Conservation (phyloP, 2,113 vertebrate genomes). For the Pteropus alecto region DNA sequence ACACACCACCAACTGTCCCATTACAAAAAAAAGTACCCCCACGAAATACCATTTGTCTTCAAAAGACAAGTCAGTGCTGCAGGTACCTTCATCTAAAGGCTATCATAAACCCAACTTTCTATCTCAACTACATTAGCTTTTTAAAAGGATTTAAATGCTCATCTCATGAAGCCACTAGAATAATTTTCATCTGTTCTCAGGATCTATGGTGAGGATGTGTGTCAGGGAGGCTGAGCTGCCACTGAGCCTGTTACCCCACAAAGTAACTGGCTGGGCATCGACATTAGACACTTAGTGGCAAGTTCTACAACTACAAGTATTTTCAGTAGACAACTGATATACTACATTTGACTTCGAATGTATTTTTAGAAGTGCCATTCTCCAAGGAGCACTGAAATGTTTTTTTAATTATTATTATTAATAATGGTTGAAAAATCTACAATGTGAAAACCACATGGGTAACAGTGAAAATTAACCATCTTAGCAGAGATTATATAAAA, state of each 20-base stretch:
- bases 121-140: background rate
- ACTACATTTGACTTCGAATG: background rate
- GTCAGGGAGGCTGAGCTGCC: background rate
- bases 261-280: background rate
- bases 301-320: background rate
- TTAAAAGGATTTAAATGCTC: background rate
- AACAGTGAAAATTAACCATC: background rate
- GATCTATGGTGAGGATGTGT: background rate
- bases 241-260: background rate
- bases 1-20: background rate
- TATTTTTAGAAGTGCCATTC: background rate
- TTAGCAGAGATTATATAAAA: background rate
- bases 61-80: background rate
- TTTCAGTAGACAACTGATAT: background rate
- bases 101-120: background rate
- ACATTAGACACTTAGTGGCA: too few relatives aligned
- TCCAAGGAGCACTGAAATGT: background rate
- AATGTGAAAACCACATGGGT: background rate
- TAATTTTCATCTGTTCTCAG: background rate
- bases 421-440: background rate
- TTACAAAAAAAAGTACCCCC: background rate
- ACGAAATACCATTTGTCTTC: background rate
- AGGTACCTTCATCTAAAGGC: background rate
- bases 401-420: background rate
- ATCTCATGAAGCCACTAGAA: background rate